A percentile compares a stretch with the other conserved stretches of the same genome.
These are phyloP conservation scores for Cinclus cinclus DNA, from an alignment of 2,113 vertebrate species.

Conservation along the genomic window DNA sequence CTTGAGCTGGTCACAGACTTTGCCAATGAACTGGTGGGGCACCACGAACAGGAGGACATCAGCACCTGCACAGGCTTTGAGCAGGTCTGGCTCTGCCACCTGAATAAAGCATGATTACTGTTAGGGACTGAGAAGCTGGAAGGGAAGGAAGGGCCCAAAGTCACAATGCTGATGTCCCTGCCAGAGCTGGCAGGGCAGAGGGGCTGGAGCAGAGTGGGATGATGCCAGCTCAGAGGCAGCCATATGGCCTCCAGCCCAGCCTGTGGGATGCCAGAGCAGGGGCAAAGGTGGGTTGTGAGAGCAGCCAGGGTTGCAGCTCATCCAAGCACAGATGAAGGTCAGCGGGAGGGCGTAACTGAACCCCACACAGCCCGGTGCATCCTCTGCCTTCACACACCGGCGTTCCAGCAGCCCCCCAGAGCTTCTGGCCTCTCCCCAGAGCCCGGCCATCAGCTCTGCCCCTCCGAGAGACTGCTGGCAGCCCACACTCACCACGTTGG, in stretches of 20 bases:
- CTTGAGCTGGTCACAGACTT: conserved; percentile 91
- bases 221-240: neutral
- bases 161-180: accelerated
- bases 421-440: neutral
- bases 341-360: accelerated
- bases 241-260: neutral
- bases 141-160: neutral
- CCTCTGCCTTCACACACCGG: neutral
- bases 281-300: neutral
- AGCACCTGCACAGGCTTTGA: conserved; percentile 82
- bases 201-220: neutral
- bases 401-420: neutral
- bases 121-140: neutral
- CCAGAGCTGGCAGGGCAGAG: neutral
- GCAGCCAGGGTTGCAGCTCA: neutral
- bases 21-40: conserved; percentile 91
- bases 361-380: accelerated
- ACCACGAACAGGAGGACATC: conserved; percentile 94
- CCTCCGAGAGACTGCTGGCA: accelerated
- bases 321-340: conserved; percentile 8
- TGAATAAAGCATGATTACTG: neutral
- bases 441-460: accelerated
- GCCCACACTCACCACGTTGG: conserved; percentile 87
- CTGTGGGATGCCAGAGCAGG: neutral
- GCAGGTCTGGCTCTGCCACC: conserved; percentile 90